phyloP scores from a whole-genome alignment of 2,888 invertebrate species.

The Linnaemya tessellans region DNA sequence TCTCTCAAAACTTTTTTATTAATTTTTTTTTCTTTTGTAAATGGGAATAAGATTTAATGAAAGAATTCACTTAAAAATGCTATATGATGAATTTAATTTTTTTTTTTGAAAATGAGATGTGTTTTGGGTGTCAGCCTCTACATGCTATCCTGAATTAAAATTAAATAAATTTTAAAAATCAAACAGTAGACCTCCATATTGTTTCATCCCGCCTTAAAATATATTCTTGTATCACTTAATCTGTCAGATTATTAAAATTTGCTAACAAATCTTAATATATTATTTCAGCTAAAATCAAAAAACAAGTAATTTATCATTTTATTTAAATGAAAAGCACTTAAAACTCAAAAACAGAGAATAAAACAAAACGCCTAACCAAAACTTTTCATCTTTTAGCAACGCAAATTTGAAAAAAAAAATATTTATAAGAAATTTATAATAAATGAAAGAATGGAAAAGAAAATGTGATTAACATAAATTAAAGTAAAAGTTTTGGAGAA shows the following conservation, averaged over 20 bases:
- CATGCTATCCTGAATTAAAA: neutral
- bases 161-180: neutral
- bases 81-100: too few species aligned
- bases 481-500: conserved; percentile 47
- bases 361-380: conserved; percentile 43
- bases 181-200: neutral
- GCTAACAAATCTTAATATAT: conserved; percentile 62
- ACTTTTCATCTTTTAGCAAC: conserved; percentile 30
- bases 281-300: conserved; percentile 59
- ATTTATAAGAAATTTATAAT: neutral
- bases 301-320: conserved; percentile 69
- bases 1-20: too few species aligned
- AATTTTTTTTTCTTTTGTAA: too few species aligned
- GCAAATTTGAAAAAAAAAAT: conserved; percentile 1
- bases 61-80: too few species aligned
- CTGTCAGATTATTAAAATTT: conserved; percentile 61
- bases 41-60: too few species aligned
- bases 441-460: conserved; percentile 44
- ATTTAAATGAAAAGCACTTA: conserved; percentile 63
- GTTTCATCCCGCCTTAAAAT: neutral
- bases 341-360: conserved; percentile 38
- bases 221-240: conserved; percentile 46
- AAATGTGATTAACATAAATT: conserved; percentile 71
- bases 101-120: too few species aligned
- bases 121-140: too few species aligned